Evolutionary conservation across 2,888 invertebrate species (phyloP).

Genomic region (Scrobipalpa costella): DNA sequence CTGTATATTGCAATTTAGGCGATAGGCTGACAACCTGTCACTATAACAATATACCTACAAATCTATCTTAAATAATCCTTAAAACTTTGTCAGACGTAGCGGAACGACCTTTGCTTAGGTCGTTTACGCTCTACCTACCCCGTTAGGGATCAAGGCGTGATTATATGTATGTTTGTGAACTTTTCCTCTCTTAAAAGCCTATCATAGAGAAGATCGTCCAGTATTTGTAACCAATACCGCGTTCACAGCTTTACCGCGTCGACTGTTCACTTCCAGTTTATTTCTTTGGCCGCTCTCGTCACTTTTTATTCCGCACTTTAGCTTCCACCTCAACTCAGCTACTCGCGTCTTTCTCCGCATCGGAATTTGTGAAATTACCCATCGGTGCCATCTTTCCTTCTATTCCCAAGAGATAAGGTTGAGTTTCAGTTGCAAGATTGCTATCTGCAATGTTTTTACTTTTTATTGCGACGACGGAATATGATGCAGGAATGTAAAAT

Average conservation of each 20-base stretch:
- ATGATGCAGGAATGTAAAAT: slow-evolving; percentile 79
- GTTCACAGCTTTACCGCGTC: slow-evolving; percentile 21
- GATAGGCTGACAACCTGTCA: no score
- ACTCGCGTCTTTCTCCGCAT: slow-evolving; percentile 72
- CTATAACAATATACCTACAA: no score
- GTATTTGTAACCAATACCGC: slow-evolving; percentile 33
- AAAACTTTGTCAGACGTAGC: no score
- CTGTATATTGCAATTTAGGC: no score
- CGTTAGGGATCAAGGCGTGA: no score
- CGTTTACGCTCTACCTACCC: no score
- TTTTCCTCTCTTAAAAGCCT: not conserved
- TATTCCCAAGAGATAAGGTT: slow-evolving; percentile 37
- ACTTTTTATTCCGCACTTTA: slow-evolving; percentile 77
- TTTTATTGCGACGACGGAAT: slow-evolving; percentile 74
- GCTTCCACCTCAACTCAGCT: slow-evolving; percentile 74
- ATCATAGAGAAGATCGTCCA: not conserved
- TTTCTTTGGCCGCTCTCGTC: slow-evolving; percentile 51
- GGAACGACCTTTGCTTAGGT: no score
- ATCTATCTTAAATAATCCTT: no score
- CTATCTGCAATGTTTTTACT: slow-evolving; percentile 71
- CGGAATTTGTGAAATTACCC: slow-evolving; percentile 60
- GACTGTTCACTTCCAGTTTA: slow-evolving; percentile 36
- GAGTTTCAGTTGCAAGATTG: slow-evolving; percentile 27
- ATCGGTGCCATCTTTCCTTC: slow-evolving; percentile 37
- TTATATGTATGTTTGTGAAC: no score